Evolutionary conservation across 2,113 vertebrate species (phyloP).

Genomic region (Hemichromis elongatus): DNA sequence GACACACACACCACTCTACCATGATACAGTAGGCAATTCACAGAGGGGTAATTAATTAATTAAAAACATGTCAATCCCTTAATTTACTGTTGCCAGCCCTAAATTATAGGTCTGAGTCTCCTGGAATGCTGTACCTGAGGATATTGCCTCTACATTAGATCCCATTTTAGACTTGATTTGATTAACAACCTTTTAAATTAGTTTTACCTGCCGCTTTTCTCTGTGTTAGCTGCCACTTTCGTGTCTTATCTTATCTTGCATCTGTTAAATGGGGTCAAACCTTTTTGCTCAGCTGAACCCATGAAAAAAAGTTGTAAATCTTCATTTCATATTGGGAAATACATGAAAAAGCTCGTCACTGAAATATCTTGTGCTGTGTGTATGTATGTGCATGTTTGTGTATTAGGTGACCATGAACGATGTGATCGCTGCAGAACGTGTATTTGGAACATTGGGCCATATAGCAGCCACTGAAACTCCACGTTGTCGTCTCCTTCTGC

Average conservation of each 20-base stretch:
- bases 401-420: conserved; percentile 89
- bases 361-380: not conserved
- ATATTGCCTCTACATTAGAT: not conserved
- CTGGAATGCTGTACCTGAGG: not conserved
- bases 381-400: not conserved
- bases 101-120: not conserved
- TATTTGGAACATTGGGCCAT: conserved; percentile 88
- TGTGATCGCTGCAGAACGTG: conserved; percentile 83
- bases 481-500: conserved; percentile 80
- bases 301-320: not conserved
- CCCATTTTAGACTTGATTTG: not conserved
- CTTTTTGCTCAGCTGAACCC: not conserved
- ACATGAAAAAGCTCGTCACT: not conserved
- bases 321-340: not conserved
- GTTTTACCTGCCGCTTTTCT: not conserved
- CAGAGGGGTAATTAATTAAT: not conserved
- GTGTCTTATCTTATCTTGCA: not conserved
- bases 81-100: not conserved
- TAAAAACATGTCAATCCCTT: not conserved
- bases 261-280: not conserved
- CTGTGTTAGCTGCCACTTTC: not conserved
- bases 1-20: not conserved
- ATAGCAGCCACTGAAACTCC: conserved; percentile 89
- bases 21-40: not conserved
- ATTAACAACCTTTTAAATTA: not conserved